Evolutionary conservation across 2,113 vertebrate genomes (phyloP).

Genomic region (Pygathrix nemaeus): DNA sequence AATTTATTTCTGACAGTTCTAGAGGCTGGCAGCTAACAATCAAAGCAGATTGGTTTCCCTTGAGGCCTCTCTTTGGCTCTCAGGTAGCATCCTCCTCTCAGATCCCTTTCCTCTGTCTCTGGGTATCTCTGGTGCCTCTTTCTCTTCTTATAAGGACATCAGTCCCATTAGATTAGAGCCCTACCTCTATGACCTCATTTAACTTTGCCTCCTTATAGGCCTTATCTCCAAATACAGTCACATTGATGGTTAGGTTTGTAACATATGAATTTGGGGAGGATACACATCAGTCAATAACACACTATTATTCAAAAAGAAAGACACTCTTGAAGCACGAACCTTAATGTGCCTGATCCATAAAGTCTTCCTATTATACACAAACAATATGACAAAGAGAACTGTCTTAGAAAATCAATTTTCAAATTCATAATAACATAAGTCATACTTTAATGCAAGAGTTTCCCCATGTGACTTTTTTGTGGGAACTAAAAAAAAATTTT

Average conservation of each 20-base stretch:
- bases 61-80: neutral
- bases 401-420: neutral
- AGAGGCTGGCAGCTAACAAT: neutral
- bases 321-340: neutral
- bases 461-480: neutral
- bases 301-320: neutral
- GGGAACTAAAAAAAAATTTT: no score
- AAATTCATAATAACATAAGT: neutral
- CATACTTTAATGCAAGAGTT: neutral
- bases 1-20: neutral
- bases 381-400: neutral
- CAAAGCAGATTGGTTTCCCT: neutral
- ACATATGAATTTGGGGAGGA: neutral
- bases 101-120: neutral
- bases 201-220: neutral
- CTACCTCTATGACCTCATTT: no score
- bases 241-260: neutral
- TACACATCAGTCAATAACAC: neutral
- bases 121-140: neutral
- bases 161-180: fast-evolving
- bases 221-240: neutral
- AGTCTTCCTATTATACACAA: neutral
- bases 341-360: neutral
- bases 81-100: neutral
- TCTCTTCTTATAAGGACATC: neutral